Evolutionary conservation across 2,113 vertebrate species (phyloP).

Genomic region (Bombycilla garrulus): DNA sequence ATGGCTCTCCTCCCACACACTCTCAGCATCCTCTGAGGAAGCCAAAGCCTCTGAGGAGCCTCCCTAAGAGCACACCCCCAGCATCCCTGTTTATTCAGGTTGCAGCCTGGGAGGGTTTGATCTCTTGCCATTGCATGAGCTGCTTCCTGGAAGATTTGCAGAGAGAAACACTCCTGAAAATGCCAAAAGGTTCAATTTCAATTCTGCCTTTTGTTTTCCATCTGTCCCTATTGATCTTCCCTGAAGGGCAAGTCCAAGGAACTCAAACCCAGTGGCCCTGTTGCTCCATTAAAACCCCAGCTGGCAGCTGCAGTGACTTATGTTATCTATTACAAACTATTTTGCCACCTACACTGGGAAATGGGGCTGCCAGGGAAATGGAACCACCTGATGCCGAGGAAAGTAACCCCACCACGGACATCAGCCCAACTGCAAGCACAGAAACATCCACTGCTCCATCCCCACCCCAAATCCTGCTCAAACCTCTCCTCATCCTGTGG

Average conservation of each 20-base stretch:
- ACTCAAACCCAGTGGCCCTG: not conserved
- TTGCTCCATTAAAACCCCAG: not conserved
- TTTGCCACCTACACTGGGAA: not conserved
- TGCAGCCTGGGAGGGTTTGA: not conserved
- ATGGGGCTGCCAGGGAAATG: not conserved
- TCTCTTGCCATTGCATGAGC: not conserved
- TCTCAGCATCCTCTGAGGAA: not conserved
- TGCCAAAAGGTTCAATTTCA: not conserved
- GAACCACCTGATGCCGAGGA: not conserved
- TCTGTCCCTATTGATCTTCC: not conserved
- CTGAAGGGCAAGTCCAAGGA: not conserved
- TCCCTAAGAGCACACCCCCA: not conserved
- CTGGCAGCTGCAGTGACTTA: not conserved
- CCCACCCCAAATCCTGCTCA: not conserved
- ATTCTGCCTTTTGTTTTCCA: not conserved
- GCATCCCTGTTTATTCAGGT: not conserved
- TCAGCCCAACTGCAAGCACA: not conserved
- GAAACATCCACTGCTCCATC: not conserved
- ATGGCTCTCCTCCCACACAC: not conserved
- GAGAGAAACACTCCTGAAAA: not conserved
- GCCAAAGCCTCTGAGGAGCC: not conserved
- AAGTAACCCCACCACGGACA: rapidly evolving
- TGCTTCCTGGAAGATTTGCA: not conserved
- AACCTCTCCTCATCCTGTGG: not conserved
- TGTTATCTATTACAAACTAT: not conserved